Percentiles rank a stretch among this genome's conserved stretches.
These are phyloP conservation scores for Toxonevra muliebris DNA, from an alignment of 2,888 invertebrate genomes.

Conservation along the genomic window DNA sequence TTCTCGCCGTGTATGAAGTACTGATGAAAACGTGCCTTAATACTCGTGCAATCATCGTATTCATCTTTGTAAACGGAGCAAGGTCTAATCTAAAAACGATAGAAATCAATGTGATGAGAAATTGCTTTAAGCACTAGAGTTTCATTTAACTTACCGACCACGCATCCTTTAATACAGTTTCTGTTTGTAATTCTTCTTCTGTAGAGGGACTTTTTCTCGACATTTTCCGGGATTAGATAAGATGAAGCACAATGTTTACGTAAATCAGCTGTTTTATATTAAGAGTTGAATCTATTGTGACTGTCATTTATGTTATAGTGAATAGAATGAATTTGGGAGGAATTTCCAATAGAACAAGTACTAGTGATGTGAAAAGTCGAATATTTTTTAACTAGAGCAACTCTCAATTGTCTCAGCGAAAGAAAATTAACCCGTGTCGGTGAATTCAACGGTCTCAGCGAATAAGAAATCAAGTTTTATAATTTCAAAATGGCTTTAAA, in stretches of 20 bases:
- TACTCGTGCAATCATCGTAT: constrained; percentile 80
- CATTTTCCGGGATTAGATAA: not conserved
- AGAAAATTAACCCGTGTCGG: too few relatives aligned
- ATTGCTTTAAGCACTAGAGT: not conserved
- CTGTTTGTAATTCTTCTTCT: too few relatives aligned
- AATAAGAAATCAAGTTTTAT: too few relatives aligned
- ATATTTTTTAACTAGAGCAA: too few relatives aligned
- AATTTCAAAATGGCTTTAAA: too few relatives aligned
- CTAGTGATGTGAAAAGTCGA: too few relatives aligned
- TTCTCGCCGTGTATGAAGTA: constrained; percentile 81
- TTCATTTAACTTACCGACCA: constrained; percentile 53
- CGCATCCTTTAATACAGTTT: constrained; percentile 43
- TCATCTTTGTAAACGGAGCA: constrained; percentile 85
- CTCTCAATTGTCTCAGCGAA: too few relatives aligned
- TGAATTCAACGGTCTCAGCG: too few relatives aligned
- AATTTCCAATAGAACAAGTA: not conserved
- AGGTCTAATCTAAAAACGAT: constrained; percentile 72
- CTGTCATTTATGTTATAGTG: not conserved
- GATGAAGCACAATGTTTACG: too few relatives aligned
- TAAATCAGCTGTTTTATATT: constrained; percentile 8
- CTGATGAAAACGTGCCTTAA: constrained; percentile 83
- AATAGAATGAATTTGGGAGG: not conserved
- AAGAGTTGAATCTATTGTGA: not conserved
- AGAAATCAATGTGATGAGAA: constrained; percentile 21
- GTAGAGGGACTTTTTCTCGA: constrained; percentile 9